Evolutionary conservation across 2,113 vertebrate genomes (phyloP).

Genomic region (Tympanuchus pallidicinctus): DNA sequence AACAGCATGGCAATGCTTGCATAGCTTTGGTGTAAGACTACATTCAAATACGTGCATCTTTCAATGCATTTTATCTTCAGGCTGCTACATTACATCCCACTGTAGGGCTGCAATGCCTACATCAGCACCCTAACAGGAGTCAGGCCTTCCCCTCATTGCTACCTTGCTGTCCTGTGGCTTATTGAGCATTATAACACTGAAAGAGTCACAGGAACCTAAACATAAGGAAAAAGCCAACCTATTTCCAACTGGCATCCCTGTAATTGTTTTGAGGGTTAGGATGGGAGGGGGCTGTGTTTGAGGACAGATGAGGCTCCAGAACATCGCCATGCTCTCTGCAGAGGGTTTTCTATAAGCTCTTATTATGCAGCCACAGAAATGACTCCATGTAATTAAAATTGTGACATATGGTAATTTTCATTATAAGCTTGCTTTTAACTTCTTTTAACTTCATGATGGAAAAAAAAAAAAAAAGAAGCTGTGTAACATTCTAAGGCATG

Average conservation of each 20-base stretch:
- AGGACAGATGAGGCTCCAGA: background rate
- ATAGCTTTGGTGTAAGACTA: background rate
- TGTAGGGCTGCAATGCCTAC: background rate
- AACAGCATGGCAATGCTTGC: background rate
- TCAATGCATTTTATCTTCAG: background rate
- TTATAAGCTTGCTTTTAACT: constrained; percentile 16
- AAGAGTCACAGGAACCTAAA: background rate
- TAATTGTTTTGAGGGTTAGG: background rate
- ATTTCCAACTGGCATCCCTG: background rate
- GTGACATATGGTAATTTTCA: constrained; percentile 5
- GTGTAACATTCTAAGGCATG: background rate
- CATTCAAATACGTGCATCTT: background rate
- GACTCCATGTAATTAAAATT: constrained; percentile 22
- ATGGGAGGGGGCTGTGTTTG: background rate
- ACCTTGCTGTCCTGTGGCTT: background rate
- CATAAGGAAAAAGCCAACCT: background rate
- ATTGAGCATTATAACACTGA: background rate
- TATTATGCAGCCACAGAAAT: constrained; percentile 14
- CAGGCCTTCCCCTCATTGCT: background rate
- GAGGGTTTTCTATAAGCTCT: constrained; percentile 8
- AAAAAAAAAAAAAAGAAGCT: background rate
- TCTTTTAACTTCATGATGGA: background rate
- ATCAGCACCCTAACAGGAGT: background rate
- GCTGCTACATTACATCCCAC: background rate
- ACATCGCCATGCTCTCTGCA: background rate